These are phyloP conservation scores for Hormaphis cornu DNA, from an alignment of 1,140 invertebrate genomes.

Conservation along the genomic window DNA sequence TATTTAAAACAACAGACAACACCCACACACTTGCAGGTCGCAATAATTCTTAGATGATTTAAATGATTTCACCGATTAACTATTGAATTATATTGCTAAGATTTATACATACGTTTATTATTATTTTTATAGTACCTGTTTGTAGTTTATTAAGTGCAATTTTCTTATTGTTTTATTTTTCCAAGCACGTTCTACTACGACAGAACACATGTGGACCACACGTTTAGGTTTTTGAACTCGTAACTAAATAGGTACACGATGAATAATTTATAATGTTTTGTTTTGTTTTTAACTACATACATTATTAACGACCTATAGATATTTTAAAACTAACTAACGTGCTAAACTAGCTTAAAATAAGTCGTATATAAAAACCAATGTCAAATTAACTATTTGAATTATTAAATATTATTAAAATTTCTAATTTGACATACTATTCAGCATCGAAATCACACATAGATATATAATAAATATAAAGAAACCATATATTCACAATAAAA, in stretches of 20 bases:
- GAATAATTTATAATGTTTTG: no score
- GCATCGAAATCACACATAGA: no score
- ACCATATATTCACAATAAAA: no score
- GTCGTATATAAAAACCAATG: no score
- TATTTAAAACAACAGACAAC: neutral
- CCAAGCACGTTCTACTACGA: neutral
- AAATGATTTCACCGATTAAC: slow-evolving; percentile 3
- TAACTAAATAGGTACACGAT: neutral
- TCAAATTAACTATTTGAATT: no score
- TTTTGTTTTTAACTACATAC: no score
- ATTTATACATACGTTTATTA: neutral
- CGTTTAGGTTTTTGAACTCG: neutral
- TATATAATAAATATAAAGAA: no score
- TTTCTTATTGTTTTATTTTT: neutral
- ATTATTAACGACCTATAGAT: no score
- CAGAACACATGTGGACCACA: neutral
- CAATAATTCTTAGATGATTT: neutral
- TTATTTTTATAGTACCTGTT: neutral
- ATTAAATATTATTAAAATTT: no score
- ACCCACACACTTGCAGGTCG: neutral
- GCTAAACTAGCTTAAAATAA: no score
- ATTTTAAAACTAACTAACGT: no score
- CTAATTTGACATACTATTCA: no score
- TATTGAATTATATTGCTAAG: neutral
- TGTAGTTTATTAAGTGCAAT: neutral